Percentiles rank a stretch among this genome's conserved stretches.
phyloP scores from a whole-genome alignment of 1,140 invertebrate genomes.

The Drosophila parvula region DNA sequence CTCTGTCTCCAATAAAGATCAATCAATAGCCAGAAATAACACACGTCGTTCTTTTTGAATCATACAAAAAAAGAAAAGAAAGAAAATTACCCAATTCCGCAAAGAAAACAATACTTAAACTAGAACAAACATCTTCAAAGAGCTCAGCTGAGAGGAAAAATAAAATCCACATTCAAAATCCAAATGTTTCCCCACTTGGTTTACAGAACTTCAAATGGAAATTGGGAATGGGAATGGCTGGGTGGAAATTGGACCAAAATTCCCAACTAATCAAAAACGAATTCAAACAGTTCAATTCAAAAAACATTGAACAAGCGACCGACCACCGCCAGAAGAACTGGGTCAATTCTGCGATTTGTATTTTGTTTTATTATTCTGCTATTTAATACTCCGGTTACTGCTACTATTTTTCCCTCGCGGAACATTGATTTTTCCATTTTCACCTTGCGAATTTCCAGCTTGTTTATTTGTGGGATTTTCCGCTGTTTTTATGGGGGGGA shows the following conservation, averaged over 20 bases:
- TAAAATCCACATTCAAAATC: conserved; percentile 17
- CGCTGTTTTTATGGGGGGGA: conserved; percentile 27
- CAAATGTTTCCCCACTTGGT: conserved; percentile 33
- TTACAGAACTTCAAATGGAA: conserved; percentile 20
- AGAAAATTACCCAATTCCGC: conserved; percentile 26
- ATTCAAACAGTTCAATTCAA: conserved; percentile 35
- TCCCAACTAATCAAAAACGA: conserved; percentile 49
- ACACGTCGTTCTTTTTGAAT: neutral
- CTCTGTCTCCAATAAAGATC: conserved; percentile 15
- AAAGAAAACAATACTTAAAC: conserved; percentile 41
- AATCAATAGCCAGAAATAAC: conserved; percentile 17
- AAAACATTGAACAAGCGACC: conserved; percentile 9
- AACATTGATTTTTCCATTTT: conserved; percentile 66
- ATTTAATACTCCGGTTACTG: conserved; percentile 32
- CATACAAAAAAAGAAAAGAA: neutral
- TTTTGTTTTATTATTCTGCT: conserved; percentile 45
- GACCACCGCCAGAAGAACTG: conserved; percentile 1
- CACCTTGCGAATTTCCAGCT: conserved; percentile 22
- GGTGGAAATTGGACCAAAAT: conserved; percentile 10
- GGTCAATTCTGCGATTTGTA: conserved; percentile 39
- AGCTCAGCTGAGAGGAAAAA: conserved; percentile 1
- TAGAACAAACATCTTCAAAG: conserved; percentile 45
- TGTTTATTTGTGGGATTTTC: conserved; percentile 49
- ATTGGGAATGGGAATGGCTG: neutral
- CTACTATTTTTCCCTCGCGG: conserved; percentile 19